Conservation (phyloP, 2,888 invertebrate genomes). For the Pheosia gnoma region DNA sequence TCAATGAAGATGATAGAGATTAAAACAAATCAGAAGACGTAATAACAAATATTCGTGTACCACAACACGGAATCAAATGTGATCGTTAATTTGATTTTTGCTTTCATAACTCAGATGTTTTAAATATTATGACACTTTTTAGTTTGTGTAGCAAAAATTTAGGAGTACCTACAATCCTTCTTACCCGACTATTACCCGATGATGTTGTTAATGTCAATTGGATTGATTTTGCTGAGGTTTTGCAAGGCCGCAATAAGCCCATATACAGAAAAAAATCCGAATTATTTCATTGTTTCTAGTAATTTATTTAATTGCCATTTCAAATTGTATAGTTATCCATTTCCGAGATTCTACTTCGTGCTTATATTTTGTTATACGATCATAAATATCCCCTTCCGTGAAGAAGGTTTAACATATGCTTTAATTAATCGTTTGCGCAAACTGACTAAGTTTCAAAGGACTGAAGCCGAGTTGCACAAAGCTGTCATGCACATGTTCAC, state of each 20-base stretch:
- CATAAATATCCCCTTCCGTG: slow-evolving; percentile 19
- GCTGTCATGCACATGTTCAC: no score
- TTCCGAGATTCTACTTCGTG: background rate
- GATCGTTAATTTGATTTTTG: no score
- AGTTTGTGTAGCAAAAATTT: no score
- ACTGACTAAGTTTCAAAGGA: slow-evolving; percentile 17
- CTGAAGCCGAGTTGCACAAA: no score
- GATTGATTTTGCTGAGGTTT: background rate
- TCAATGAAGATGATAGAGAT: no score
- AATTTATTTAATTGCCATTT: background rate
- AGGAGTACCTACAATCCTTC: no score
- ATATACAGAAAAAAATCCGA: background rate
- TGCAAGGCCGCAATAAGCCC: background rate
- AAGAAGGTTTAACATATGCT: slow-evolving; percentile 10
- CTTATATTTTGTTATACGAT: slow-evolving; percentile 18
- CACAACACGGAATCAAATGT: no score
- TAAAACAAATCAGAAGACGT: no score
- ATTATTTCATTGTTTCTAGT: background rate
- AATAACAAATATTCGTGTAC: no score
- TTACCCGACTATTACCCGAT: background rate
- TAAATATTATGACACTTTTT: no score
- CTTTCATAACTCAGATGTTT: no score
- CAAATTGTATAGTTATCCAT: background rate
- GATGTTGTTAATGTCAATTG: background rate
- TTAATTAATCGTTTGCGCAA: slow-evolving; percentile 41